Conservation (phyloP, 2,888 invertebrate genomes). For the Eristalinus sepulchralis region DNA sequence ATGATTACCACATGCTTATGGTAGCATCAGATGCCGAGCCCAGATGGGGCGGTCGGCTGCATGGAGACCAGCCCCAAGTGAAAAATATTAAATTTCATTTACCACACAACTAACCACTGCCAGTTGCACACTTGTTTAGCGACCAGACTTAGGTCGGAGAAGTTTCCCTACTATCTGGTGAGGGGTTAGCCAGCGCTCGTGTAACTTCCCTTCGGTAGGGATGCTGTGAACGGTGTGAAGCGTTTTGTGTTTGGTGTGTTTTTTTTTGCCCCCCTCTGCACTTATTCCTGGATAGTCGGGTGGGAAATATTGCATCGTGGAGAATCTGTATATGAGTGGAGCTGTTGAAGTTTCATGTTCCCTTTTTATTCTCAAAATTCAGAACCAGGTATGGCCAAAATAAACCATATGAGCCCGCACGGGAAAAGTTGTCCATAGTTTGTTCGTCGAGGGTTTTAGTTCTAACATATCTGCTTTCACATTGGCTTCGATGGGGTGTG, state of each 20-base stretch:
- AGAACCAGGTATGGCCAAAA: slow-evolving; percentile 10
- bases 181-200: slow-evolving; percentile 5
- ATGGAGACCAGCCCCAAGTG: slow-evolving; percentile 22
- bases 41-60: neutral
- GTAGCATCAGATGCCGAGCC: slow-evolving; percentile 29
- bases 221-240: slow-evolving; percentile 8
- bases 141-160: slow-evolving; percentile 10
- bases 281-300: slow-evolving; percentile 2
- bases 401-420: slow-evolving; percentile 13
- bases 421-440: neutral
- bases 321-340: neutral
- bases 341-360: neutral
- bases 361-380: slow-evolving; percentile 1
- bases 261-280: neutral
- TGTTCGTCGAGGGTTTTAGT: neutral
- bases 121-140: slow-evolving; percentile 64
- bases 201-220: neutral
- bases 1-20: slow-evolving; percentile 71
- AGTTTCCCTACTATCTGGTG: neutral
- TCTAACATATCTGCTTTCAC: neutral
- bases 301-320: slow-evolving; percentile 14
- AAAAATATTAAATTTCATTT: slow-evolving; percentile 69
- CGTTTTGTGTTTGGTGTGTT: neutral
- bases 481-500: neutral
- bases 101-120: slow-evolving; percentile 66